Evolutionary conservation across 2,888 invertebrate genomes (phyloP), one percentile per base, ranked within the genome.

Genomic region (Stomorhina lunata): DNA sequence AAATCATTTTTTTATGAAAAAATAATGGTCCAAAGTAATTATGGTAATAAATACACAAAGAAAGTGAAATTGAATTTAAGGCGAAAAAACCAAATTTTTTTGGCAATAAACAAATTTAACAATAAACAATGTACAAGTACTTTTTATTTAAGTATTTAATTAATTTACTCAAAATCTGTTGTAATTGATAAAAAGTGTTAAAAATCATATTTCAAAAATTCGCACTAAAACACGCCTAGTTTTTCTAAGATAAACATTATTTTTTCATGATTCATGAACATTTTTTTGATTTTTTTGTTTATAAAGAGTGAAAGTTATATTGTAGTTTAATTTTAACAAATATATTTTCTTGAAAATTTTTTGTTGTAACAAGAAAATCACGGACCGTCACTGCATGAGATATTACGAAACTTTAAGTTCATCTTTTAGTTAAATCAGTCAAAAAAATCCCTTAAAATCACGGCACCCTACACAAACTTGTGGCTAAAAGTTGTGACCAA

Each of bases 61-160:
- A 83, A 80, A 80, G 76, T 83, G 68, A 80, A 82, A 79, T 34
- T 69, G 15, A 65, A 53, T 34, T 37, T 10, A 15, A 57, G 0
- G 43, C 3, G n/a, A 40, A 50, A 22, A 25, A 32, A 17, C 5
- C 20, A 12, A 32, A 20, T n/a, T n/a, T n/a, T n/a, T n/a, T n/a
- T n/a, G n/a, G n/a, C n/a, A n/a, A n/a, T n/a, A n/a, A n/a, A n/a
- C n/a, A n/a, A n/a, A n/a, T n/a, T n/a, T n/a, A n/a, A n/a, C n/a
- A n/a, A n/a, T n/a, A n/a, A n/a, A n/a, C n/a, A n/a, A n/a, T n/a
- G n/a, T n/a, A n/a, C n/a, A n/a, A n/a, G n/a, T n/a, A n/a, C n/a
- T n/a, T n/a, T n/a, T n/a, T n/a, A n/a, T n/a, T n/a, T n/a, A n/a
- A n/a, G n/a, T n/a, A n/a, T n/a, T n/a, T n/a, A n/a, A n/a, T n/a